Base-by-base conservation (phyloP, 2,888 invertebrate species). In the Timema cristinae region DNA sequence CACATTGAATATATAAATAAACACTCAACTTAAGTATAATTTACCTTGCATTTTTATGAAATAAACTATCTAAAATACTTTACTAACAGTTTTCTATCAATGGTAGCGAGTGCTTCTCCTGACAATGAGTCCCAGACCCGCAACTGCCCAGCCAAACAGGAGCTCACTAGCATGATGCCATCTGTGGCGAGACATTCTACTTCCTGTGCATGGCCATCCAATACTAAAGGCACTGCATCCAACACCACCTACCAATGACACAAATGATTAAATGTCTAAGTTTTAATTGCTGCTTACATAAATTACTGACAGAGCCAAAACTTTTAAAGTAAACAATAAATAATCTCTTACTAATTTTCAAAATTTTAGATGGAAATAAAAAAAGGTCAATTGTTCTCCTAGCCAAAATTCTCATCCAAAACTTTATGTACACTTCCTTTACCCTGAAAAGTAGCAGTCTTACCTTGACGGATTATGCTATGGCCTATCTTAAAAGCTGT, bases 181-280 rank as follows among this genome's bases (percentile, higher is more conserved):
- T 97, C 96, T 0, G 93, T 91, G 13, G 92, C 91, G 66, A 97
- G 84, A 78, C 96, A 96, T 80, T 97, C 97, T 69, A 98, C 91
- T 79, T 95, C 94, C 81, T 96, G 95, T 66, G 87, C 87, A 81
- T 97, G 97, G 0, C 96, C 97, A 13, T 90, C 90, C 63, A 97
- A 86, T 8, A 92, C 88, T 48, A 94, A 82, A 0, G 94, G 94
- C 48, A 94, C 87, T 0, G 94, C 92, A 81, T 95, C 94, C 83
- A 93, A 86, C 47, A 94, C 89, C 75, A 91, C 82, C 85, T 90
- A 81, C 2, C 81, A 74, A 8, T 11, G 63, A 68, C 13, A 51
- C 7, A 16, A 9, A 68, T 16, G 1, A 15, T 51, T 11, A 8
- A 13, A 32, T 4, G 1, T 32, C 32, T 32, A 32, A 32, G 32